Evolutionary conservation across 2,113 vertebrate genomes (phyloP).

Genomic region (Corapipo altera): DNA sequence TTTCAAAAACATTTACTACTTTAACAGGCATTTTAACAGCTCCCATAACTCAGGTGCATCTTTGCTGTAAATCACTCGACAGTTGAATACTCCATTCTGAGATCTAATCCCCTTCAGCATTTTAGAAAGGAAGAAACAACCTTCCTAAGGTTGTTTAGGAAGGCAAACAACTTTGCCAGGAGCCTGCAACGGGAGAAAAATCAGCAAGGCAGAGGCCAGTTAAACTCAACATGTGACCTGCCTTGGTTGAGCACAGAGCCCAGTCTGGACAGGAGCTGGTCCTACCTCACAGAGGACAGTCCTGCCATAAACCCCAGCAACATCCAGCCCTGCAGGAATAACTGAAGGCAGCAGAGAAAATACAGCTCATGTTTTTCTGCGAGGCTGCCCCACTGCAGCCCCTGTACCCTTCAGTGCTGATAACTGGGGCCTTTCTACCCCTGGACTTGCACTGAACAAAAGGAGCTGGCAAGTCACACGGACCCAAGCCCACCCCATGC

Average conservation of each 20-base stretch:
- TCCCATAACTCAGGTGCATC: constrained; percentile 43
- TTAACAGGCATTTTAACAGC: constrained; percentile 43
- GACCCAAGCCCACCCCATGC: not conserved
- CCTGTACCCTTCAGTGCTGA: not conserved
- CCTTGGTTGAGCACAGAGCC: not conserved
- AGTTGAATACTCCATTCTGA: not conserved
- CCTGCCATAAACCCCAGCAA: not conserved
- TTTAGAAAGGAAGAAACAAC: not conserved
- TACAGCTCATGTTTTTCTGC: accelerated
- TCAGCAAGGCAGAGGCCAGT: not conserved
- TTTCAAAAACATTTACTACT: constrained; percentile 56
- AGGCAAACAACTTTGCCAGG: not conserved
- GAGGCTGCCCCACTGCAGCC: not conserved
- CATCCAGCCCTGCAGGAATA: not conserved
- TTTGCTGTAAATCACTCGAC: constrained; percentile 18
- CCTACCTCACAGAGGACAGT: not conserved
- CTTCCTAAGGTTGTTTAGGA: not conserved
- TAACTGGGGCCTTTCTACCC: accelerated
- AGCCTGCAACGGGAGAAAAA: not conserved
- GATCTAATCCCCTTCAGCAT: constrained; percentile 13
- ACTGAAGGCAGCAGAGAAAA: not conserved
- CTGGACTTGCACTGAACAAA: not conserved
- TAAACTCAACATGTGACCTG: not conserved
- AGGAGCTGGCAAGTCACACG: not conserved
- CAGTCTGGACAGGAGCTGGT: not conserved